phyloP scores from a whole-genome alignment of 2,888 invertebrate genomes.

The Nomada fabriciana region DNA sequence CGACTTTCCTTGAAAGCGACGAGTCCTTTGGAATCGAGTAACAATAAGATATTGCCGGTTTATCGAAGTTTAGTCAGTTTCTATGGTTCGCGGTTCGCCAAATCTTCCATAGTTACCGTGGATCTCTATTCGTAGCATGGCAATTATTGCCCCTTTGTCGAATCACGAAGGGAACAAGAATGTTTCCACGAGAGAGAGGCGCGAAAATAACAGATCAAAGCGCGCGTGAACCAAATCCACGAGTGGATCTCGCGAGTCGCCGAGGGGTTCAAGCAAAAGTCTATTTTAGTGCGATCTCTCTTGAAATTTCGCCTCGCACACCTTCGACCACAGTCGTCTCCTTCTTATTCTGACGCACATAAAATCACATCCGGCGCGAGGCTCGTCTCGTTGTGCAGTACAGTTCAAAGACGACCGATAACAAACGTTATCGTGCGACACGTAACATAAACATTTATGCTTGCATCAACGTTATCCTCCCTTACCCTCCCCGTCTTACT shows the following conservation, averaged over 20 bases:
- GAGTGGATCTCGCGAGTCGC: slow-evolving; percentile 23
- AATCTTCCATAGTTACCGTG: no score
- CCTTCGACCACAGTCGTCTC: slow-evolving; percentile 32
- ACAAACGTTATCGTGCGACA: slow-evolving; percentile 73
- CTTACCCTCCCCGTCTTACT: slow-evolving; percentile 26
- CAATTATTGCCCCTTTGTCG: neutral
- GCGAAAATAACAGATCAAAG: slow-evolving; percentile 55
- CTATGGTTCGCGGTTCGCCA: neutral
- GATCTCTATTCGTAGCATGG: neutral
- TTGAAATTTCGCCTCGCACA: slow-evolving; percentile 56
- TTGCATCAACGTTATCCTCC: slow-evolving; percentile 68
- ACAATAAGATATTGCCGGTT: neutral
- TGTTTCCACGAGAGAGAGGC: slow-evolving; percentile 5
- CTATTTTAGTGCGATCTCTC: slow-evolving; percentile 57
- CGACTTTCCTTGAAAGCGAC: neutral
- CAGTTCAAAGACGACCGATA: slow-evolving; percentile 72
- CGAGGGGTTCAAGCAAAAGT: slow-evolving; percentile 23
- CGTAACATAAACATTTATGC: slow-evolving; percentile 76
- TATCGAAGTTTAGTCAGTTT: slow-evolving; percentile 9
- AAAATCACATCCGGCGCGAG: slow-evolving; percentile 50
- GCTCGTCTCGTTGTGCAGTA: slow-evolving; percentile 26
- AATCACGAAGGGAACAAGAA: neutral
- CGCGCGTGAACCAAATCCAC: slow-evolving; percentile 11
- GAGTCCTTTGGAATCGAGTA: neutral
- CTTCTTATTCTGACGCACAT: slow-evolving; percentile 30